Evolutionary conservation across 2,888 invertebrate species (phyloP), one percentile per base, ranked within the genome.

Genomic region (Oscheius myriophilus): DNA sequence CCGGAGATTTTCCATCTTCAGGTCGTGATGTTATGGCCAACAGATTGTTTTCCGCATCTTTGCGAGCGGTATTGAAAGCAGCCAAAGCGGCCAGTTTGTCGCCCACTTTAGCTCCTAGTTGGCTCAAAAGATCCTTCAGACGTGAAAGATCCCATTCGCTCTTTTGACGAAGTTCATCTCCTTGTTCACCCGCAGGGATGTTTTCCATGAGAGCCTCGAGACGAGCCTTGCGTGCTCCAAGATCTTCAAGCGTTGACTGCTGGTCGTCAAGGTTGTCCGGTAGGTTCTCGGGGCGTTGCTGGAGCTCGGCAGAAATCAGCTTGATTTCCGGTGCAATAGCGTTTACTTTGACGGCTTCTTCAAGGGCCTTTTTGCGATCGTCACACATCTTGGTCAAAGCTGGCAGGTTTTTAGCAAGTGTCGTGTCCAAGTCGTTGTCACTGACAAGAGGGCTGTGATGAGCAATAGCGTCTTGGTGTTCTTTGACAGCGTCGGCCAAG

Each of bases 41-140:
- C 25, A 75, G 73, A 49, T 73, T 55, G 25, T 73, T 73, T 67
- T 77, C 78, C 49, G 74, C 73, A 23, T 75, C 72, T 63, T 75
- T 76, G 54, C 77, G 72, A 61, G 73, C 70, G 9, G 76, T 73
- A 33, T 72, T 75, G 73, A 76, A 76, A 18, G 76, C 71, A 43
- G 76, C 79, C 59, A 76, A 73, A 59, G 79, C 76, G 46, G 76
- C 76, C 33, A 76, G 58, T 52, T 76, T 76, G 68, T 79, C 76
- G 33, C 76, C 79, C 63, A 79, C 72, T 26, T 72, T 73, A 52
- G 67, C 69, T 52, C 72, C 73, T 26, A 79, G 70, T 51, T 70
- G 62, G 63, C 69, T 72, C 59, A 77, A 65, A 33, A 73, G 67
- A 55, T 76, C 75, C 62, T 79, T 73, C 57, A 79, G 69, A 53